Evolutionary conservation across 2,888 invertebrate species (phyloP).

Genomic region (Lasioglossum figueresi): DNA sequence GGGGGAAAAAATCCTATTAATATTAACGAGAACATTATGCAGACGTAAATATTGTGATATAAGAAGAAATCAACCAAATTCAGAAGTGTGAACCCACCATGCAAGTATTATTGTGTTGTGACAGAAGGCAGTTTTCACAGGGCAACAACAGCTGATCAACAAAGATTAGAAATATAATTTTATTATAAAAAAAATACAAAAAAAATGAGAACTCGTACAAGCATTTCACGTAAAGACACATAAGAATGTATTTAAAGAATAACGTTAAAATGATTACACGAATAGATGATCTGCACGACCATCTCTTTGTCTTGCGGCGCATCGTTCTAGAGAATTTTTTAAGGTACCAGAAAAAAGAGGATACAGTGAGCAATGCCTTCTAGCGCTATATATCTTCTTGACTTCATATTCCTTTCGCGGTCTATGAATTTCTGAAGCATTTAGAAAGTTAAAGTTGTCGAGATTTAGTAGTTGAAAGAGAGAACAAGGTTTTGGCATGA

Average conservation of each 20-base stretch:
- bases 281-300: conserved; percentile 73
- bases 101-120: conserved; percentile 85
- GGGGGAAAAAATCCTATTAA: conserved; percentile 58
- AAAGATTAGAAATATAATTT: conserved; percentile 86
- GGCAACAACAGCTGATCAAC: conserved; percentile 88
- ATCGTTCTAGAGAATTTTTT: conserved; percentile 75
- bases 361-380: conserved; percentile 72
- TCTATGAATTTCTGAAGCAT: conserved; percentile 60
- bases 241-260: conserved; percentile 72
- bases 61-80: conserved; percentile 77
- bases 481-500: conserved; percentile 27
- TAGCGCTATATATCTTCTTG: conserved; percentile 65
- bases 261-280: conserved; percentile 67
- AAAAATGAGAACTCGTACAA: conserved; percentile 76
- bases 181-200: conserved; percentile 86
- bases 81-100: conserved; percentile 80
- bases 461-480: conserved; percentile 58
- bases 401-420: conserved; percentile 61
- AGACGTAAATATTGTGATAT: conserved; percentile 74
- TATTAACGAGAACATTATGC: conserved; percentile 59
- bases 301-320: conserved; percentile 75
- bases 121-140: conserved; percentile 89
- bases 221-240: conserved; percentile 75
- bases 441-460: conserved; percentile 59
- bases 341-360: conserved; percentile 73